These are phyloP conservation scores for Hirtodrosophila alboralis DNA, from an alignment of 2,888 invertebrate genomes.

Conservation along the genomic window DNA sequence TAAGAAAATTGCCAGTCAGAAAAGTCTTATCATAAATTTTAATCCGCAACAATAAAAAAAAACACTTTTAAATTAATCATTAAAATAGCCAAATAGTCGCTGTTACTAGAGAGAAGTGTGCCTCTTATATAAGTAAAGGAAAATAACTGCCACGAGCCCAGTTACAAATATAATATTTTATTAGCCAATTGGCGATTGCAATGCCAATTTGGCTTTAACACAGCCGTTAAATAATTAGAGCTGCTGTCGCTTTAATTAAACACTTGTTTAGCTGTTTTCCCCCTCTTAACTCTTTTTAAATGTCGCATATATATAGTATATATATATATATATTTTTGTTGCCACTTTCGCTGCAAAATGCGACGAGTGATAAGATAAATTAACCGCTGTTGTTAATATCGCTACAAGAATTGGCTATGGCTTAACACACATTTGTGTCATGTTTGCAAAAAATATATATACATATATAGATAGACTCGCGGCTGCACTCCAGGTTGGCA, in stretches of 20 bases:
- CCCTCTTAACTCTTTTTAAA: not conserved
- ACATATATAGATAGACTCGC: constrained; percentile 14
- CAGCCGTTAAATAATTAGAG: constrained; percentile 28
- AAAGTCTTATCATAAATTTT: constrained; percentile 41
- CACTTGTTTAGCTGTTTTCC: constrained; percentile 38
- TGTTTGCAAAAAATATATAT: constrained; percentile 31
- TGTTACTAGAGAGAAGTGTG: constrained; percentile 24
- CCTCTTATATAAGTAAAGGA: not conserved
- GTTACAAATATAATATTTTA: not conserved
- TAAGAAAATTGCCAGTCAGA: constrained; percentile 27
- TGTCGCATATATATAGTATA: not conserved
- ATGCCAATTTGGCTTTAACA: constrained; percentile 12
- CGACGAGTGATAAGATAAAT: constrained; percentile 64
- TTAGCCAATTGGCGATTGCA: constrained; percentile 9
- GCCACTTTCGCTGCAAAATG: constrained; percentile 45
- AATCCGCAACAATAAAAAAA: constrained; percentile 24
- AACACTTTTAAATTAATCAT: too few species aligned
- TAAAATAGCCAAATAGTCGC: not conserved
- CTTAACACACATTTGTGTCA: constrained; percentile 60
- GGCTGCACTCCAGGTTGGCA: constrained; percentile 29
- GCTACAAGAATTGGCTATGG: constrained; percentile 31
- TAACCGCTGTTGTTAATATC: constrained; percentile 15
- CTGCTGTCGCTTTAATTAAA: constrained; percentile 35
- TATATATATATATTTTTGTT: constrained; percentile 12
- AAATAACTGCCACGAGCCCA: not conserved